Evolutionary conservation across 2,797 vertebrate species (phyloP).

Genomic region (Nannoperca obscura): DNA sequence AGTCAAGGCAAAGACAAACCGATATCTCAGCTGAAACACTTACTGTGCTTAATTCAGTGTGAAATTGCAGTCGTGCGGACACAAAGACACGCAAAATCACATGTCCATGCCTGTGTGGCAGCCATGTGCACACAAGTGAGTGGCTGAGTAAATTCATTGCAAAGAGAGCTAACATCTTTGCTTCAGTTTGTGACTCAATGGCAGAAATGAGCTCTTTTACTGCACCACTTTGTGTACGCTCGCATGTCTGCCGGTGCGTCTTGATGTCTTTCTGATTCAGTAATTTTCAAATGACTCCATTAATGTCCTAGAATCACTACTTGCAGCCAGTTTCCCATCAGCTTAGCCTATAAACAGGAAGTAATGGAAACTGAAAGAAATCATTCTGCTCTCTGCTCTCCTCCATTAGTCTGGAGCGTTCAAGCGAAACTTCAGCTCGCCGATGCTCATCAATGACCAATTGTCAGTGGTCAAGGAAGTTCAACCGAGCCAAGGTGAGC

Average conservation of each 20-base stretch:
- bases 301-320: conserved; percentile 18
- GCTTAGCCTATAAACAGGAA: conserved; percentile 27
- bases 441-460: conserved; percentile 89
- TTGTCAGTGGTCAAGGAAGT: conserved; percentile 85
- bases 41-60: conserved; percentile 70
- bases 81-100: conserved; percentile 25
- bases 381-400: conserved; percentile 46
- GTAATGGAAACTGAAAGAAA: conserved; percentile 44
- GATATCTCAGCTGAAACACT: conserved; percentile 57
- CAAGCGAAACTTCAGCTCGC: conserved; percentile 94
- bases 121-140: conserved; percentile 15
- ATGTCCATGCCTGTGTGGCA: conserved; percentile 24
- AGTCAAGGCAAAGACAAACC: conserved; percentile 52
- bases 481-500: conserved; percentile 87
- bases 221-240: not conserved
- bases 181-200: conserved; percentile 10
- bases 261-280: conserved; percentile 36
- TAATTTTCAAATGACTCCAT: conserved; percentile 41
- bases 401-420: conserved; percentile 89
- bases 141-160: conserved; percentile 37
- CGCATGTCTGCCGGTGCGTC: not conserved
- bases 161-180: conserved; percentile 11
- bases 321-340: not conserved
- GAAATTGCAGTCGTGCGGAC: conserved; percentile 63
- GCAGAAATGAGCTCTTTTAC: conserved; percentile 12